Conservation (phyloP, 2,888 invertebrate species). For the Orthonychiurus folsomi region DNA sequence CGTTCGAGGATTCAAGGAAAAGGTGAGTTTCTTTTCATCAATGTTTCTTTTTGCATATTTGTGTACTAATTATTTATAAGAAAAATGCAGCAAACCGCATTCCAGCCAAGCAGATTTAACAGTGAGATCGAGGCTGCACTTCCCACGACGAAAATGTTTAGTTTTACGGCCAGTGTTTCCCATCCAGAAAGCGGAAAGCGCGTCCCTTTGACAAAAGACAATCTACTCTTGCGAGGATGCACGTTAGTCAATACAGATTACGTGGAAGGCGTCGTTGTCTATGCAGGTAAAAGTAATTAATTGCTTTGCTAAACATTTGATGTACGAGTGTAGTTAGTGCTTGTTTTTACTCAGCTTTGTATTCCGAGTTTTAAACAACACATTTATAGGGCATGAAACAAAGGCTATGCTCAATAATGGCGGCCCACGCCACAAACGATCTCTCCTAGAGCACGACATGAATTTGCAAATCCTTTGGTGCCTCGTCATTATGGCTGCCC, state of each 20-base stretch:
- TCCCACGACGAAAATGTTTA: conserved; percentile 90
- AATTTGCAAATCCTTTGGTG: no score
- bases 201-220: conserved; percentile 76
- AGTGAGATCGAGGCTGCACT: conserved; percentile 81
- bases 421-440: no score
- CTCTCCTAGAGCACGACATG: no score
- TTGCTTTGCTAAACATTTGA: no score
- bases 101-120: conserved; percentile 68
- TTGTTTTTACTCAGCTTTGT: no score
- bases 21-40: conserved; percentile 47
- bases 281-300: conserved; percentile 95
- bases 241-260: conserved; percentile 91
- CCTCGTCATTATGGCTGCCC: no score
- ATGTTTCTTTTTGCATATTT: not conserved
- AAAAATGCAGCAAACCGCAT: no score
- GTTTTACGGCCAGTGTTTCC: conserved; percentile 80
- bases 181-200: conserved; percentile 67
- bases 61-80: no score
- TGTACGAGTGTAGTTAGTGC: no score
- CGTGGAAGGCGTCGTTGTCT: conserved; percentile 91
- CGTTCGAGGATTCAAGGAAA: conserved; percentile 64
- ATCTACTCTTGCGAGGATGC: conserved; percentile 85
- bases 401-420: no score
- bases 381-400: no score
- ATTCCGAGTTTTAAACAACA: no score